Evolutionary conservation across 1,140 invertebrate species (phyloP).

Genomic region (Hesperophylax magnus): DNA sequence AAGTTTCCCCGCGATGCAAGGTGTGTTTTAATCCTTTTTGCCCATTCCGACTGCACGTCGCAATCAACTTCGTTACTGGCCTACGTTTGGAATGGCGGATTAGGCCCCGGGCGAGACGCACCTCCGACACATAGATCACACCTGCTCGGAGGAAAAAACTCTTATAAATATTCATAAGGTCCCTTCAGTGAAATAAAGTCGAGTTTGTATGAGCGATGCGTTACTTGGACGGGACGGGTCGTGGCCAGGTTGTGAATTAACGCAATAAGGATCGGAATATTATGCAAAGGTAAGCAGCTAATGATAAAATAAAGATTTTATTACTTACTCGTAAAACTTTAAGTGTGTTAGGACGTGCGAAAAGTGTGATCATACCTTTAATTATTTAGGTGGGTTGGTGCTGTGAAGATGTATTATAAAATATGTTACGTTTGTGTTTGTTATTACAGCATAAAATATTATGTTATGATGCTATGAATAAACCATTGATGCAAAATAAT

Average conservation of each 20-base stretch:
- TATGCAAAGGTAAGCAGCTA: too few relatives aligned
- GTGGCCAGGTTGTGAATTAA: conserved; percentile 2
- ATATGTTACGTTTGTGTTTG: too few relatives aligned
- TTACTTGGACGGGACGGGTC: background rate
- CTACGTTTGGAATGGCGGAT: conserved; percentile 16
- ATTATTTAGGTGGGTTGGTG: too few relatives aligned
- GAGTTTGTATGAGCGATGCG: conserved; percentile 21
- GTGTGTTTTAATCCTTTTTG: conserved; percentile 31
- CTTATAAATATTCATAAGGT: conserved; percentile 34
- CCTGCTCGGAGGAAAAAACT: conserved; percentile 9
- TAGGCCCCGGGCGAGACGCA: conserved; percentile 4
- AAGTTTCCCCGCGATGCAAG: background rate
- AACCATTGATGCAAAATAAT: too few relatives aligned
- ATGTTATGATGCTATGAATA: too few relatives aligned
- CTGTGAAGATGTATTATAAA: too few relatives aligned
- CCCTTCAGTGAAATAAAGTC: background rate
- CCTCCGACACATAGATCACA: conserved; percentile 34
- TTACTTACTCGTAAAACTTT: too few relatives aligned
- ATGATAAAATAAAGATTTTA: too few relatives aligned
- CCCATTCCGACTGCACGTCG: conserved; percentile 18
- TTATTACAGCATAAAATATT: too few relatives aligned
- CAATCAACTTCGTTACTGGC: conserved; percentile 1
- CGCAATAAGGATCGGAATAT: background rate
- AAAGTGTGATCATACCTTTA: too few relatives aligned
- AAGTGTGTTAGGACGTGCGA: too few relatives aligned